Evolutionary conservation across 2,888 invertebrate genomes (phyloP).

Genomic region (Cinara cedri): DNA sequence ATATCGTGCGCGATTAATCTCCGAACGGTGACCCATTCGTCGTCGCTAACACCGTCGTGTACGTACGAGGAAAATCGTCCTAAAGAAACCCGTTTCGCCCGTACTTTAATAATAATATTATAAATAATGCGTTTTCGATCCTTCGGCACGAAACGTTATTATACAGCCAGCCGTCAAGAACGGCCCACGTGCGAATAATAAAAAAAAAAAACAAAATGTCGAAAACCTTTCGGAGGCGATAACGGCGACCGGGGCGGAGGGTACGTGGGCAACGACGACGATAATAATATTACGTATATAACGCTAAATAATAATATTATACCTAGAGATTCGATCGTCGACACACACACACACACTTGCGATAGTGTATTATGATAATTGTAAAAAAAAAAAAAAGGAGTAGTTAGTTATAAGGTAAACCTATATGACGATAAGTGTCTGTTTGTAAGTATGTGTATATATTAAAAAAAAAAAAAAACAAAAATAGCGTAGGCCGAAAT

Average conservation of each 20-base stretch:
- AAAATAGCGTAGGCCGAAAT: slow-evolving; percentile 47
- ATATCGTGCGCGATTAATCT: slow-evolving; percentile 2
- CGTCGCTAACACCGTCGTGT: too few species aligned
- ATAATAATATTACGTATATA: too few species aligned
- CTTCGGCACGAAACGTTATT: too few species aligned
- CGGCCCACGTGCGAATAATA: slow-evolving; percentile 37
- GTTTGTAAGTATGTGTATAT: not conserved
- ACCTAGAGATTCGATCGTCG: not conserved
- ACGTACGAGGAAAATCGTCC: not conserved
- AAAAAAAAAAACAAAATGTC: not conserved
- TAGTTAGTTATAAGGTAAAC: not conserved
- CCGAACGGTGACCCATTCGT: not conserved
- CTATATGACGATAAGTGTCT: too few species aligned
- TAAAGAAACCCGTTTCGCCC: slow-evolving; percentile 43
- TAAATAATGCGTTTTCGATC: slow-evolving; percentile 7
- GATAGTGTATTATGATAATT: slow-evolving; percentile 23
- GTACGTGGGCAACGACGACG: slow-evolving; percentile 16
- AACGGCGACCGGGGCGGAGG: too few species aligned
- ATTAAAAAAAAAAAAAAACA: not conserved
- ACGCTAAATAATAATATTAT: not conserved
- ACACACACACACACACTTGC: too few species aligned
- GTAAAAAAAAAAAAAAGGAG: not conserved
- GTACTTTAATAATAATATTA: slow-evolving; percentile 3
- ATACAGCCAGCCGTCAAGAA: not conserved
- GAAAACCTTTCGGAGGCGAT: slow-evolving; percentile 12